Percentiles rank a stretch among this genome's conserved stretches.
phyloP scores from a whole-genome alignment of 2,797 vertebrate genomes.

The Cygnus olor region DNA sequence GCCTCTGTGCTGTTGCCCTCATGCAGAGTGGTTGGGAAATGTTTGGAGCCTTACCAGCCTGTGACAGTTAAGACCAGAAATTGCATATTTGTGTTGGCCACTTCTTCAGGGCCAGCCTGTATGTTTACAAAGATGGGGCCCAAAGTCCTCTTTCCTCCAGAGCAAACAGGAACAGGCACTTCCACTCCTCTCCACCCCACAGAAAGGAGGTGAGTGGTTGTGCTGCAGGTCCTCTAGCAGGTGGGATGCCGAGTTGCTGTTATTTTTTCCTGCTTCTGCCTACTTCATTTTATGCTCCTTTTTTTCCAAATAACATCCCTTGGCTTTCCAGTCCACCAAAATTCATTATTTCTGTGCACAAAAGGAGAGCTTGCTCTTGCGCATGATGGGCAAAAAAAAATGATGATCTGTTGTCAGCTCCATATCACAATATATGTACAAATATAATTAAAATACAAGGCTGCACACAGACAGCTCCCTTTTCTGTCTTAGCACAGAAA shows the following conservation, averaged over 20 bases:
- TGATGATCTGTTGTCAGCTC: neutral
- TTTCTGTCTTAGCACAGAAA: neutral
- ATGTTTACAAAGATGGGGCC: neutral
- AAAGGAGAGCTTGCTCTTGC: neutral
- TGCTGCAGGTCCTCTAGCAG: neutral
- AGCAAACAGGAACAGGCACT: neutral
- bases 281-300: neutral
- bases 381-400: neutral
- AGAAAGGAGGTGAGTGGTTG: neutral
- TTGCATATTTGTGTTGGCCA: neutral
- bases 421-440: too few relatives aligned
- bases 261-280: neutral
- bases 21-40: neutral
- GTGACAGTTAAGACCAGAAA: neutral
- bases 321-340: neutral
- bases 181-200: neutral
- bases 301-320: neutral
- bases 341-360: neutral
- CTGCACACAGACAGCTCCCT: neutral
- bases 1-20: neutral
- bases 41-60: neutral
- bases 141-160: neutral
- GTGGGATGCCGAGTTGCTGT: neutral
- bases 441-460: neutral
- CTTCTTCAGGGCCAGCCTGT: neutral